These are phyloP conservation scores for Ceratoteleas bidentatus DNA, from an alignment of 1,140 invertebrate genomes.

Conservation along the genomic window DNA sequence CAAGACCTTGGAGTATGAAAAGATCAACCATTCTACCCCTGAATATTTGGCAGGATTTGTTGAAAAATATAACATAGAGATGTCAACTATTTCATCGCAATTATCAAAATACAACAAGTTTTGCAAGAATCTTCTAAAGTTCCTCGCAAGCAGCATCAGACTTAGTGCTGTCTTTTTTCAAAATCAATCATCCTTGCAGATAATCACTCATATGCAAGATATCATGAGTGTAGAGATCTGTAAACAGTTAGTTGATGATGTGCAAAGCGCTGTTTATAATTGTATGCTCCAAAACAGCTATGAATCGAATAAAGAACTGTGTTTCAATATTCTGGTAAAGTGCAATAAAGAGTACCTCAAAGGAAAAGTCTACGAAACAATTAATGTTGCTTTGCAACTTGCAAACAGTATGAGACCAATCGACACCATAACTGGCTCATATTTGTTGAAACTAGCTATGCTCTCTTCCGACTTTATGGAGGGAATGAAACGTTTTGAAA, in stretches of 20 bases:
- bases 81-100: conserved; percentile 20
- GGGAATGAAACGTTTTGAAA: conserved; percentile 56
- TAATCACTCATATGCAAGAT: conserved; percentile 75
- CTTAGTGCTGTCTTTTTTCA: conserved; percentile 87
- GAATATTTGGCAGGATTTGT: conserved; percentile 39
- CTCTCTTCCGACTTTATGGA: conserved; percentile 73
- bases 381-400: conserved; percentile 82
- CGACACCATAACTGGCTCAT: conserved; percentile 90
- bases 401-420: conserved; percentile 88
- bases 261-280: conserved; percentile 63
- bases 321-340: conserved; percentile 76
- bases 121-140: conserved; percentile 80
- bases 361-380: conserved; percentile 75
- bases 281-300: conserved; percentile 88
- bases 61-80: conserved; percentile 7
- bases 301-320: conserved; percentile 88
- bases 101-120: conserved; percentile 74
- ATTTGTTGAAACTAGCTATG: conserved; percentile 85
- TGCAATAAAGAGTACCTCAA: conserved; percentile 57
- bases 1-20: conserved; percentile 64
- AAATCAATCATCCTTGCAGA: conserved; percentile 84
- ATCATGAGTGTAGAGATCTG: conserved; percentile 64
- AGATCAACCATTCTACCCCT: conserved; percentile 65
- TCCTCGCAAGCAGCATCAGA: conserved; percentile 84
- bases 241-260: conserved; percentile 26